Percentiles rank a stretch among this genome's conserved stretches.
Evolutionary conservation across 2,888 invertebrate genomes (phyloP).

Genomic region (Lasioglossum oenotherae): DNA sequence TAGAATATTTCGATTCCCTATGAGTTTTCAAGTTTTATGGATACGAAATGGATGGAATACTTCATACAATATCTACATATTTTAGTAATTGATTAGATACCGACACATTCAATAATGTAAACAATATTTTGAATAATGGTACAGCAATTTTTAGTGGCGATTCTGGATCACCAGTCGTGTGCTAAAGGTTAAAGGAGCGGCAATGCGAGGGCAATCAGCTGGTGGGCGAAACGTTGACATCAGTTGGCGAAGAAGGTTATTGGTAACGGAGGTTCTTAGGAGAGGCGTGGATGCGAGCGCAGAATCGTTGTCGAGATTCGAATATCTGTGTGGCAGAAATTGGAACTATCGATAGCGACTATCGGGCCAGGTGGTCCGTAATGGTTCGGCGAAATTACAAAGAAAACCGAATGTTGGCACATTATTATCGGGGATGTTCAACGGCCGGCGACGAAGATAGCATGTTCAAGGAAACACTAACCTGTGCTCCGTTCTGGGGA

Average conservation of each 20-base stretch:
- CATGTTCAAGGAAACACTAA: slow-evolving; percentile 40
- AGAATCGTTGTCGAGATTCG: neutral
- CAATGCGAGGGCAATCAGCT: neutral
- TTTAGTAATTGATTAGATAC: too few relatives aligned
- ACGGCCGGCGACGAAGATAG: slow-evolving; percentile 46
- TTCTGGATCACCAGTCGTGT: too few relatives aligned
- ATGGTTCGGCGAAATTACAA: slow-evolving; percentile 58
- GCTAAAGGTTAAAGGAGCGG: neutral
- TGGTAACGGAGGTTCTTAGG: neutral
- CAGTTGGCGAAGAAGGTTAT: neutral
- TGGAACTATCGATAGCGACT: slow-evolving; percentile 55
- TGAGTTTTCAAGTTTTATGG: too few relatives aligned
- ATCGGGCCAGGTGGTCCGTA: slow-evolving; percentile 62
- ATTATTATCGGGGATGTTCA: slow-evolving; percentile 65
- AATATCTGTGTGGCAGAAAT: neutral
- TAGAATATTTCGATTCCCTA: too few relatives aligned
- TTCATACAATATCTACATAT: too few relatives aligned
- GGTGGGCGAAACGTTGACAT: neutral
- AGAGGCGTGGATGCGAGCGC: neutral
- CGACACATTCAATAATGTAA: too few relatives aligned
- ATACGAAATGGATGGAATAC: too few relatives aligned
- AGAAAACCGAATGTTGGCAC: slow-evolving; percentile 59
- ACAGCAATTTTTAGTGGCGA: too few relatives aligned
- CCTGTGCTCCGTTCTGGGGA: slow-evolving; percentile 18
- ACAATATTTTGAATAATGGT: too few relatives aligned